Conservation (phyloP, 1,140 invertebrate species). For the Trichogramma pretiosum region DNA sequence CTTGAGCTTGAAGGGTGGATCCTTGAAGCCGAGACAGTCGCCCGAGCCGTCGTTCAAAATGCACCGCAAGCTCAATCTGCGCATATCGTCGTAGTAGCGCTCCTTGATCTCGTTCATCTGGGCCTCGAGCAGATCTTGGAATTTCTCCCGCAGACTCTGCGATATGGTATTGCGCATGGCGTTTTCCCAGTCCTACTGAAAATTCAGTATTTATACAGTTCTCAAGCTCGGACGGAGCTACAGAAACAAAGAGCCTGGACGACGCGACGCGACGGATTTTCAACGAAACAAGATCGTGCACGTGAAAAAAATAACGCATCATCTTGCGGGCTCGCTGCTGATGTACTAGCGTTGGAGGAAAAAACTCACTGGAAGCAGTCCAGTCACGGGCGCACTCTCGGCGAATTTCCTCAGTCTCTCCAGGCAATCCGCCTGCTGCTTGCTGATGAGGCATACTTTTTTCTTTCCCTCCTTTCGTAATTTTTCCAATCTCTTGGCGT, state of each 20-base stretch:
- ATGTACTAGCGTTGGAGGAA: too few species aligned
- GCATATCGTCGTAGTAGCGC: slow-evolving; percentile 43
- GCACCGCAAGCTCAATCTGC: slow-evolving; percentile 42
- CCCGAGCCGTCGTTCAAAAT: slow-evolving; percentile 36
- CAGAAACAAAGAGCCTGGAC: not conserved
- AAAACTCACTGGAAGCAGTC: slow-evolving; percentile 23
- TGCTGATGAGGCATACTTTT: too few species aligned
- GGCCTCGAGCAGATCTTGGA: not conserved
- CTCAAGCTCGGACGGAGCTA: not conserved
- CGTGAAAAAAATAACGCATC: too few species aligned
- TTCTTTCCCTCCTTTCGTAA: too few species aligned
- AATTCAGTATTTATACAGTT: too few species aligned
- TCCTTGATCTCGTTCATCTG: slow-evolving; percentile 8
- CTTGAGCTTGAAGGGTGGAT: slow-evolving; percentile 45
- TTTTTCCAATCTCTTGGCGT: not conserved
- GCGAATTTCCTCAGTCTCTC: slow-evolving; percentile 27
- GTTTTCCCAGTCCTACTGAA: slow-evolving; percentile 14
- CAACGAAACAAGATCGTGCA: too few species aligned
- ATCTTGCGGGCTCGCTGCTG: too few species aligned
- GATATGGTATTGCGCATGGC: slow-evolving; percentile 7
- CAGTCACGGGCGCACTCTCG: slow-evolving; percentile 19
- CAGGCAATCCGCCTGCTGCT: slow-evolving; percentile 16
- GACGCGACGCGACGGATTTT: too few species aligned
- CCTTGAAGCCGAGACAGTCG: slow-evolving; percentile 19
- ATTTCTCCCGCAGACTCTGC: not conserved